phyloP scores from a whole-genome alignment of 2,888 invertebrate genomes.

The Iselma pallidipennis region DNA sequence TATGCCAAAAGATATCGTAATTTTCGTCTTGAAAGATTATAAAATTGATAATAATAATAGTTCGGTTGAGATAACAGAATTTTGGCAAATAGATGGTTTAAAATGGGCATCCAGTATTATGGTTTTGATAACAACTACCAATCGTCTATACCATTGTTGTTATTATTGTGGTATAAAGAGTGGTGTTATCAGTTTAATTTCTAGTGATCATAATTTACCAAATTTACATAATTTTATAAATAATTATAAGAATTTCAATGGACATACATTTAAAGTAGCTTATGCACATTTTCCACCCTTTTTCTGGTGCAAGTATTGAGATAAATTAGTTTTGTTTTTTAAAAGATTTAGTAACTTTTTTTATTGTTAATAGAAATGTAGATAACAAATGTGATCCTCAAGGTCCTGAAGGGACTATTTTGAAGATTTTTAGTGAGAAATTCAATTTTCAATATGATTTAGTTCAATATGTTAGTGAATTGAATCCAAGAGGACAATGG shows the following conservation, averaged over 20 bases:
- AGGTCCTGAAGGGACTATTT: constrained; percentile 20
- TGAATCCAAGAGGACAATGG: constrained; percentile 12
- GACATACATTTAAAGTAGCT: constrained; percentile 24
- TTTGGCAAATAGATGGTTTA: constrained; percentile 15
- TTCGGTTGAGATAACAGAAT: not conserved
- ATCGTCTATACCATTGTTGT: constrained; percentile 13
- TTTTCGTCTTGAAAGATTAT: constrained; percentile 1
- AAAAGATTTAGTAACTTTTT: not conserved
- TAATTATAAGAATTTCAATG: constrained; percentile 19
- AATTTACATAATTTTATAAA: constrained; percentile 15
- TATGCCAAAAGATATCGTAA: constrained; percentile 8
- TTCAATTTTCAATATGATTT: constrained; percentile 26
- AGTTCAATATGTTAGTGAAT: constrained; percentile 12
- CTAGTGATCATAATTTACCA: not conserved
- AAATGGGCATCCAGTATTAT: constrained; percentile 11
- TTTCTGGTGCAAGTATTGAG: constrained; percentile 14
- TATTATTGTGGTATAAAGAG: constrained; percentile 18
- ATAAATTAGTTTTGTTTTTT: not conserved
- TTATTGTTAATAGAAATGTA: constrained; percentile 13
- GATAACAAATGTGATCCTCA: constrained; percentile 6
- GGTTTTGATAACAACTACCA: not conserved
- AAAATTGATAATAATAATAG: not conserved
- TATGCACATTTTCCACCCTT: constrained; percentile 23
- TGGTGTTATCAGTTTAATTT: constrained; percentile 5
- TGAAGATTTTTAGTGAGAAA: constrained; percentile 8